Evolutionary conservation across 2,888 invertebrate species (phyloP), one percentile per base, ranked within the genome.

Genomic region (Agrochola lota): DNA sequence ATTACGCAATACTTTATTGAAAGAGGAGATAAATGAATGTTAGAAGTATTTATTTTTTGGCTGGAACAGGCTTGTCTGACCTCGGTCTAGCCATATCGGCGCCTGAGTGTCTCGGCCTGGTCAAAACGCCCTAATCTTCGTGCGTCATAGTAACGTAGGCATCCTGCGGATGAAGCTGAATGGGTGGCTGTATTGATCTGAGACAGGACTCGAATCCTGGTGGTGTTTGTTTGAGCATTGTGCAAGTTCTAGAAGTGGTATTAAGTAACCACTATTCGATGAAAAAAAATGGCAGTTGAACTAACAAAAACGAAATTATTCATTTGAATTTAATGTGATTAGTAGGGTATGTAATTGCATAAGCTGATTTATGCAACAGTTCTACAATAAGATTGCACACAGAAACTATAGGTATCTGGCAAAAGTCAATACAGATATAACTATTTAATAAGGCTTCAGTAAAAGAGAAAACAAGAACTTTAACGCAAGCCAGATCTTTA

Each of bases 81-180:
- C 93, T 91, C 90, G 87, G 94, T 95, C 95, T 94, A 91, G 94
- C 81, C 93, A 89, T 60, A 72, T 55, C 91, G 93, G 94, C 93
- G 93, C 93, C 95, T 78, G 91, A 91, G 90, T 86, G 95, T 94
- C 95, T 95, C 71, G 52, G 67, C 52, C 74, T 74, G 49, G 74
- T 30, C 69, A 62, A 26, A 70, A 52, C 71, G 64, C 60, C 74
- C 63, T 75, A 75, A 77, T 84, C 81, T 85, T 78, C 75, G 77
- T 88, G 86, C 85, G 84, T 84, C 87, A 87, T 43, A 66, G 15
- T 78, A 79, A 80, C 87, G 83, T 84, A 74, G 55, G 59, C 74
- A 73, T 74, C 77, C 83, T 85, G 86, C 84, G 55, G 84, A 71
- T 79, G 62, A 67, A 77, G 40, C 55, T 84, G 86, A 86, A 86